Conservation (phyloP, 2,113 vertebrate species). For the Dromaius novaehollandiae region DNA sequence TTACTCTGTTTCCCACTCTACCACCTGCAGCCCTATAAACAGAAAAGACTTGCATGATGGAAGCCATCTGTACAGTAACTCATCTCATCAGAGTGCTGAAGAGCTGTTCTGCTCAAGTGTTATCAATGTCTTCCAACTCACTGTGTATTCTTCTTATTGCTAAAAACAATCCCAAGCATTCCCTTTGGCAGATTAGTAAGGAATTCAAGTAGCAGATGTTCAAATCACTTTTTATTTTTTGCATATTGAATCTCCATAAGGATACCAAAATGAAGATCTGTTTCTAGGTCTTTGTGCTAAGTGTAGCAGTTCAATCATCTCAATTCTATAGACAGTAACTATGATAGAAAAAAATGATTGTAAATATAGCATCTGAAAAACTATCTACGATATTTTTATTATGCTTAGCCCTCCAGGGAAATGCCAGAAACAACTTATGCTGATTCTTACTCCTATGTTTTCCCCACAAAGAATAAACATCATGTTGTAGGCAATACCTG, state of each 20-base stretch:
- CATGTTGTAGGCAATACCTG: background rate
- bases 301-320: conserved; percentile 34
- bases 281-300: conserved; percentile 47
- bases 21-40: conserved; percentile 72
- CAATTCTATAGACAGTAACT: background rate
- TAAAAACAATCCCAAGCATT: conserved; percentile 73
- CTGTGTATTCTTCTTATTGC: conserved; percentile 69
- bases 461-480: conserved; percentile 35
- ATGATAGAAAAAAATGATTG: background rate
- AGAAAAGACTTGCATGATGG: conserved; percentile 65
- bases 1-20: conserved; percentile 61
- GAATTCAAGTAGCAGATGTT: conserved; percentile 75
- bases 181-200: conserved; percentile 59
- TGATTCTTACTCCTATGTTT: conserved; percentile 11
- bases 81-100: conserved; percentile 71
- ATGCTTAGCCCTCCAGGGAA: background rate
- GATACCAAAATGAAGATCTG: conserved; percentile 25
- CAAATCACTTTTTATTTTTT: conserved; percentile 65
- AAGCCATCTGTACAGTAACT: conserved; percentile 78
- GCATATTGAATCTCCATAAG: conserved; percentile 54
- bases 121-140: conserved; percentile 69
- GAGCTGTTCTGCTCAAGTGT: conserved; percentile 63
- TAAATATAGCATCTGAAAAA: conserved; percentile 27
- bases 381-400: background rate
- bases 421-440: background rate